These are phyloP conservation scores for Sepioteuthis lessoniana DNA, from an alignment of 2,888 invertebrate species.

Conservation along the genomic window DNA sequence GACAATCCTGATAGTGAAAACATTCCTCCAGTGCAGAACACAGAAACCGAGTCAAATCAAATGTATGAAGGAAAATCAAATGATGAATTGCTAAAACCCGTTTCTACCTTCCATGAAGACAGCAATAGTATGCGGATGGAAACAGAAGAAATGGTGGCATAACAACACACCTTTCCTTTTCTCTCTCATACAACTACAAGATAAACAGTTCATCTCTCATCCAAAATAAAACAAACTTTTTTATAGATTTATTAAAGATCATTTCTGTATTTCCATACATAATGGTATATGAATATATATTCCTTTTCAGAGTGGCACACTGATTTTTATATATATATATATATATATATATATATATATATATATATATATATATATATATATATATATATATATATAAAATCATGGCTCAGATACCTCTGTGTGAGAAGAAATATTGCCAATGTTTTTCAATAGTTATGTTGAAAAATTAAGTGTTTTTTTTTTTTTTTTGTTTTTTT, in stretches of 20 bases:
- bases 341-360: no score
- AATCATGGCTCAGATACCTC: neutral
- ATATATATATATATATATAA: no score
- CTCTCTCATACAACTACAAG: neutral
- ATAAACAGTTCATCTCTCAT: neutral
- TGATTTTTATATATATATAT: no score
- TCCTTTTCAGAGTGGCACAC: no score
- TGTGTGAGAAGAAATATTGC: neutral
- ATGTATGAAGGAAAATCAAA: conserved; percentile 54
- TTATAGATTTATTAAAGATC: no score
- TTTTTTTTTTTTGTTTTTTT: no score
- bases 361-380: no score
- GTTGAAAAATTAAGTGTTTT: neutral
- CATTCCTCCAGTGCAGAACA: conserved; percentile 60
- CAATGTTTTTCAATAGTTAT: neutral
- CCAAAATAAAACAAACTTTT: neutral
- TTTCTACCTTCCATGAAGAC: conserved; percentile 51
- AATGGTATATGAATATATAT: no score
- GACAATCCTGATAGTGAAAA: conserved; percentile 67
- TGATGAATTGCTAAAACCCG: conserved; percentile 46
- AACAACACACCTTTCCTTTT: neutral
- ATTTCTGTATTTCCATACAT: no score
- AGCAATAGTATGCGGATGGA: conserved; percentile 57
- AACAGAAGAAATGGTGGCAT: conserved; percentile 51
- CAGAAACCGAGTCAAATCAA: conserved; percentile 66